These are phyloP conservation scores for Pteria penguin DNA, from an alignment of 2,888 invertebrate species.

Conservation along the genomic window DNA sequence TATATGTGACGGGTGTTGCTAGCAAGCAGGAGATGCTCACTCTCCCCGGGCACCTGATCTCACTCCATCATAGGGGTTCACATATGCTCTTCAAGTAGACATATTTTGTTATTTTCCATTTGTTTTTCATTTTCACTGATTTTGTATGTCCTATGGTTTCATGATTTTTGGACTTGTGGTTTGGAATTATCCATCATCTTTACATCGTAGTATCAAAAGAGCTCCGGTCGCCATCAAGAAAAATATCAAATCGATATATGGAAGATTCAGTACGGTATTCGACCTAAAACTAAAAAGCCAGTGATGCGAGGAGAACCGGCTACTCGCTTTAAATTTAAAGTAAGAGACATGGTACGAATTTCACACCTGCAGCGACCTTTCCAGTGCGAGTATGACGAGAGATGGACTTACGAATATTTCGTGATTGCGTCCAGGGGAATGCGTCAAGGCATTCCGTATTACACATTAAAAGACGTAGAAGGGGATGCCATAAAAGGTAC, in stretches of 20 bases:
- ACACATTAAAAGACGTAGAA: background rate
- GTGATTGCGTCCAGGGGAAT: background rate
- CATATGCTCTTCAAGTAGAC: too few species aligned
- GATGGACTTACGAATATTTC: conserved; percentile 13
- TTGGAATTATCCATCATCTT: too few species aligned
- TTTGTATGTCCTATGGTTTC: too few species aligned
- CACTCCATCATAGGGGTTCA: too few species aligned
- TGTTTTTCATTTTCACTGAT: too few species aligned
- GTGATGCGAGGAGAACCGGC: background rate
- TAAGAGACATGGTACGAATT: background rate
- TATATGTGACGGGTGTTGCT: too few species aligned
- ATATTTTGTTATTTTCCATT: too few species aligned
- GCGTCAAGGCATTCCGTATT: background rate
- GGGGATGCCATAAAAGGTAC: background rate
- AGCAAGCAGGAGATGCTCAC: too few species aligned
- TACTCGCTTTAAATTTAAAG: background rate
- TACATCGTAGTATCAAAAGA: background rate
- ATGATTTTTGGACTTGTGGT: too few species aligned
- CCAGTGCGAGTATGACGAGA: background rate
- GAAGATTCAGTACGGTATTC: background rate
- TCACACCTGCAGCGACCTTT: background rate
- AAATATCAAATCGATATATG: background rate
- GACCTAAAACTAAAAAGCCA: background rate
- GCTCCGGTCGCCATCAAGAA: background rate
- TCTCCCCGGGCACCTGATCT: too few species aligned